Evolutionary conservation across 2,113 vertebrate genomes (phyloP), one percentile per base, ranked within the genome.

Genomic region (Gobiocypris rarus): DNA sequence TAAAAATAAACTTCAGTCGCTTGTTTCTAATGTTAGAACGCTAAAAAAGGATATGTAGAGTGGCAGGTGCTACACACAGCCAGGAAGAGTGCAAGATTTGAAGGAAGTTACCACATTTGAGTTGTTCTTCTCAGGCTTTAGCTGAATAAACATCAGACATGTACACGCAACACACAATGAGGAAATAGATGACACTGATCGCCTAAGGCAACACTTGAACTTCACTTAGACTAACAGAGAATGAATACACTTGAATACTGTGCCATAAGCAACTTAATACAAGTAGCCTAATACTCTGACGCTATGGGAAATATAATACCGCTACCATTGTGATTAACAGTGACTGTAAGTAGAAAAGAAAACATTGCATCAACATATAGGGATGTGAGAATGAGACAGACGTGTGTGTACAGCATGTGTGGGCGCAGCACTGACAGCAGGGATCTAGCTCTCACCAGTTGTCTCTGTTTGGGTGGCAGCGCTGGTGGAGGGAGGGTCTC

Each of bases 381-480:
- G 9, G 54, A 31, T 31, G 41, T 70, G 67, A 63, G 56, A 65
- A 41, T 45, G 71, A 80, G 28, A 34, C 59, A 24, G 50, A 50
- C 22, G 45, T 5, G 9, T 54, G 54, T 45, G 54, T 83, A 48
- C 71, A 56, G 59, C 2, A 5, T 69, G 65, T 41, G 34, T 69
- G 65, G 65, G 65, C 14, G 28, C 26, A 65, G 61, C 28, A 65
- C 14, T 65, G 61, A 65, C 26, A 0, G 61, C 65, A 5, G 61
- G 41, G 77, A 52, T 80, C 43, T 74, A 11, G 14, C 22, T 85
- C 95, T 95, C 89, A 98, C 97, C 96, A 97, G 94, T 91, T 96
- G 96, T 87, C 96, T 93, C 93, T 97, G 97, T 89, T 99, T 98
- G 0, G 94, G 97, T 6, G 97, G 97, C 28, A 98, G 93, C 28